Percentiles rank a stretch among this genome's conserved stretches.
phyloP scores from a whole-genome alignment of 2,888 invertebrate species.

The Phengaris alcon region DNA sequence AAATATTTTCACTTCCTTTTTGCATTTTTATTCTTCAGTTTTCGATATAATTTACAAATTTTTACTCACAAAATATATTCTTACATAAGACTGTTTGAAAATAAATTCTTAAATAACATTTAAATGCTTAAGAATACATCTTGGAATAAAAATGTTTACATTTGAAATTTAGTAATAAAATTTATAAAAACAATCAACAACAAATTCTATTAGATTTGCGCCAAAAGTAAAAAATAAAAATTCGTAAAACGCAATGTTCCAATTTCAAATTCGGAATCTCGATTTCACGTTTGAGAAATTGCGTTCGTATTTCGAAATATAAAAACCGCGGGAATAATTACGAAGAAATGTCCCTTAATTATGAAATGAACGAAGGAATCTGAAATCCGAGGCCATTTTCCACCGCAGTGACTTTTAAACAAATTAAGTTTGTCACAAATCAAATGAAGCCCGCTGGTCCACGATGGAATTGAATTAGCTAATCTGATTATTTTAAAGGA shows the following conservation, averaged over 20 bases:
- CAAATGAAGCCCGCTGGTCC: conserved; percentile 51
- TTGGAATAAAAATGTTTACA: no score
- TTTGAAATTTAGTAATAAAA: neutral
- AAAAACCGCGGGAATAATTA: conserved; percentile 26
- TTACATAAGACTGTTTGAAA: no score
- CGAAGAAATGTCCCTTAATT: conserved; percentile 31
- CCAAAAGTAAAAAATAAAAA: neutral
- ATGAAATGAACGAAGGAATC: conserved; percentile 35
- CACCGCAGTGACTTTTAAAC: conserved; percentile 45
- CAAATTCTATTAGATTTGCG: neutral
- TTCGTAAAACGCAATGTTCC: conserved; percentile 10
- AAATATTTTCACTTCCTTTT: conserved; percentile 9
- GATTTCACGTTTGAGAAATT: conserved; percentile 23
- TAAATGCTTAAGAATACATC: no score
- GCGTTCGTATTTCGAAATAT: conserved; percentile 8
- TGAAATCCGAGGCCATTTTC: conserved; percentile 43
- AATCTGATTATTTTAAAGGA: conserved; percentile 57
- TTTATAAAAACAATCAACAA: neutral
- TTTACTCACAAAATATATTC: no score
- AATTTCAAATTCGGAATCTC: conserved; percentile 14
- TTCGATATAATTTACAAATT: neutral
- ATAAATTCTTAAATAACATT: no score
- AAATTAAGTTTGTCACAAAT: conserved; percentile 54
- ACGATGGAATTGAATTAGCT: conserved; percentile 65
- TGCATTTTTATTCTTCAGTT: neutral